Conservation (phyloP, 2,797 vertebrate genomes). For the Microcaecilia unicolor region DNA sequence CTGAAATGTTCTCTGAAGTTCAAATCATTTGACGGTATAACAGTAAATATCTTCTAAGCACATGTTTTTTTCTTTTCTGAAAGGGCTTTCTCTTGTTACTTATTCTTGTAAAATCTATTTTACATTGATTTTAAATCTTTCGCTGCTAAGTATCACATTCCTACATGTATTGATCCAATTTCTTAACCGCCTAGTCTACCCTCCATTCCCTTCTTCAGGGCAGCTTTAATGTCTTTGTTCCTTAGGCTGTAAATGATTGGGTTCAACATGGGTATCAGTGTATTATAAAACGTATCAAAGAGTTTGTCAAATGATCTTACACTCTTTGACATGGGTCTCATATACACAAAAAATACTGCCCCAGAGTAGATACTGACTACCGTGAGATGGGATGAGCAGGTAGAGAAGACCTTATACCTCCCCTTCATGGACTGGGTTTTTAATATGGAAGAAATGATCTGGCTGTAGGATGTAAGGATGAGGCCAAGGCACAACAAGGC, state of each 20-base stretch:
- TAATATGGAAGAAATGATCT: constrained; percentile 16
- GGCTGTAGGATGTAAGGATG: constrained; percentile 4
- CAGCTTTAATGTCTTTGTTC: constrained; percentile 25
- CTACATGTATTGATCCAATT: too few species aligned
- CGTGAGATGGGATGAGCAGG: constrained; percentile 13
- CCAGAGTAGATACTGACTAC: constrained; percentile 12
- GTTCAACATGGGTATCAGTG: constrained; percentile 23
- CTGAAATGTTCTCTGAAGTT: too few species aligned
- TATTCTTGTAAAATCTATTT: too few species aligned
- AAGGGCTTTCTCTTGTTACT: too few species aligned
- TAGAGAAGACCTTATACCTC: constrained; percentile 1
- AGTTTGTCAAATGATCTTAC: constrained; percentile 12
- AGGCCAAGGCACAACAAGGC: constrained; percentile 1
- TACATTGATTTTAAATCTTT: too few species aligned
- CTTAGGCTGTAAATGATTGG: constrained; percentile 26
- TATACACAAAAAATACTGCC: constrained; percentile 16
- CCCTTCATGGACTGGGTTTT: not conserved
- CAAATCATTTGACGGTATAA: too few species aligned
- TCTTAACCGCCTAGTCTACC: too few species aligned
- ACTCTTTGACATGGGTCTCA: constrained; percentile 7
- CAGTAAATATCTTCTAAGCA: too few species aligned
- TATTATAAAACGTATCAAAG: constrained; percentile 17
- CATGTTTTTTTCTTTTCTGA: too few species aligned
- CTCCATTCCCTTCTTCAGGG: not conserved
- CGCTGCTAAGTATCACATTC: too few species aligned